Evolutionary conservation across 2,113 vertebrate genomes (phyloP).

Genomic region (Varanus komodoensis): DNA sequence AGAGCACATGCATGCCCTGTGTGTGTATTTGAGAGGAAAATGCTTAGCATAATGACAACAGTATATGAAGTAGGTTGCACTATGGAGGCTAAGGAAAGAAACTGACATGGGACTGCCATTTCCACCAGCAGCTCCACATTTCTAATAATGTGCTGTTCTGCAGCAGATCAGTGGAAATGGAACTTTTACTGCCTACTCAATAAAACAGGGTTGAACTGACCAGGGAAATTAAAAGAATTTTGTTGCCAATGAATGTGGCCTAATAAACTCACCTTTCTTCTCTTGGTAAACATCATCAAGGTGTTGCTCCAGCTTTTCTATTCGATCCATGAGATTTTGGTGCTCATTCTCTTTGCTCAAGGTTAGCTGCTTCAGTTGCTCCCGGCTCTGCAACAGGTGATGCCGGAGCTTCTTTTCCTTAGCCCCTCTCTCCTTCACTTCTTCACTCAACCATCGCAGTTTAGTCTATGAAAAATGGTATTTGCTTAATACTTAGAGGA

Average conservation of each 20-base stretch:
- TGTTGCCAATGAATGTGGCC: neutral
- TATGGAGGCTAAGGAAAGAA: neutral
- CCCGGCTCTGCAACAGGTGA: constrained; percentile 80
- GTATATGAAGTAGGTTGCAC: neutral
- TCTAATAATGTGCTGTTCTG: neutral
- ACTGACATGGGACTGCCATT: neutral
- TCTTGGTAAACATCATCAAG: constrained; percentile 84
- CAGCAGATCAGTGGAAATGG: neutral
- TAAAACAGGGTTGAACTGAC: constrained; percentile 9
- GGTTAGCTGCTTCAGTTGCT: constrained; percentile 83
- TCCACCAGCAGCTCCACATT: neutral
- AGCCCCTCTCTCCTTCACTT: constrained; percentile 84
- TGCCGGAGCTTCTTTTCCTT: constrained; percentile 81
- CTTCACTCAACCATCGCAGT: constrained; percentile 91
- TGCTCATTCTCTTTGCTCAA: constrained; percentile 83
- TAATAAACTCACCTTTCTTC: constrained; percentile 84
- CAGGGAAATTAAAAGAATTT: neutral
- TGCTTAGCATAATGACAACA: neutral
- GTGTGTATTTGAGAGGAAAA: neutral
- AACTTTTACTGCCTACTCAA: neutral
- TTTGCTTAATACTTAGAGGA: neutral
- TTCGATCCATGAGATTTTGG: constrained; percentile 81
- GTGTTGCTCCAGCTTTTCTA: constrained; percentile 87
- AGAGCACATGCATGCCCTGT: too few relatives aligned
- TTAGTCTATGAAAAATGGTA: constrained; percentile 76